Evolutionary conservation across 2,113 vertebrate genomes (phyloP).

Genomic region (Zapornia atra): DNA sequence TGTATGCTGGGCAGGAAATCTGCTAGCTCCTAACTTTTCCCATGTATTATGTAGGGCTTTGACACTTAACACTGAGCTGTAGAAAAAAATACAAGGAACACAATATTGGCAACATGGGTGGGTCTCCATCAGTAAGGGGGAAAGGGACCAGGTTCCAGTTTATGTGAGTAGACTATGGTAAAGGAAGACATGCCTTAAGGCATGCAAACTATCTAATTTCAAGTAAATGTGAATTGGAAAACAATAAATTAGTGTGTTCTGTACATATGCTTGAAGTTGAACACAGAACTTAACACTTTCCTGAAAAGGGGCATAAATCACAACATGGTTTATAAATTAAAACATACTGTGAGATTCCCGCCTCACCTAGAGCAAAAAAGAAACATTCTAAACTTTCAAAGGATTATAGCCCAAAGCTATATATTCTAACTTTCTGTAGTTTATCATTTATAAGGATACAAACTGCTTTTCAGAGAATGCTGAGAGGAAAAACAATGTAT

Average conservation of each 20-base stretch:
- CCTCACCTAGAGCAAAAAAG: neutral
- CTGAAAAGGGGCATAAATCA: neutral
- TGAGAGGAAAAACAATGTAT: neutral
- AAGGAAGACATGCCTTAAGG: neutral
- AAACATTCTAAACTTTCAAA: neutral
- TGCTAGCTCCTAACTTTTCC: too few relatives aligned
- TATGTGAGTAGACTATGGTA: neutral
- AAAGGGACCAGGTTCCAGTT: neutral
- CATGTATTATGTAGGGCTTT: too few relatives aligned
- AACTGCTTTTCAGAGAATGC: neutral
- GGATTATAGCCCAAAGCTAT: neutral
- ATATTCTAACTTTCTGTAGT: neutral
- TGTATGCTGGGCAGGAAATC: neutral
- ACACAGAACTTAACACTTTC: neutral
- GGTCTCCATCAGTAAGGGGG: neutral
- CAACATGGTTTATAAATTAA: neutral
- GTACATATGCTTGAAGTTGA: neutral
- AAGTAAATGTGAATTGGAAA: neutral
- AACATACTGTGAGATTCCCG: neutral
- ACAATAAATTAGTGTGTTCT: neutral
- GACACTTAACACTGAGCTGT: accelerated
- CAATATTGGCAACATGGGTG: accelerated
- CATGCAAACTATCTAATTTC: neutral
- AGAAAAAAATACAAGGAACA: neutral
- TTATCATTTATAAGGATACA: neutral